Evolutionary conservation across 35 echinoderm and acorn worm species (phyloP), one percentile per base, ranked within the genome.

Genomic region (Lytechinus pictus): DNA sequence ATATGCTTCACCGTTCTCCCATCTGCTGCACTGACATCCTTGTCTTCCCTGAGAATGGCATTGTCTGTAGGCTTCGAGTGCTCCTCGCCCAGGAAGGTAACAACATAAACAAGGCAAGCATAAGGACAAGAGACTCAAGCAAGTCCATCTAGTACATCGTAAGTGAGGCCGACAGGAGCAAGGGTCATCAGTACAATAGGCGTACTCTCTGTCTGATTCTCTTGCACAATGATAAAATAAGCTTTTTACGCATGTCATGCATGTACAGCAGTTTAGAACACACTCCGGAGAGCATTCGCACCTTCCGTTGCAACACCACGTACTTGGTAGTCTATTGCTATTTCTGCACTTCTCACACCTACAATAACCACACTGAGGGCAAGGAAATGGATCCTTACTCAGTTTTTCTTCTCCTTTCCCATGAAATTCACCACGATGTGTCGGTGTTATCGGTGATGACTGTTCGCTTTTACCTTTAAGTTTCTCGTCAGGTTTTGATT

Each of bases 191-290:
- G 66, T 95, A 66, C 95, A 97, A 27, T 95, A 94, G 57, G 96
- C 96, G 95, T 98, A 94, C 54, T 98, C 97, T 55, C 56, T 56
- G 94, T 97, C 96, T 1, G 95, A 94, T 60, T 96, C 94, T 54
- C 96, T 96, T 60, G 97, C 96, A 94, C 96, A 97, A 72, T 98
- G 97, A 86, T 98, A 98, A 95, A 98, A 98, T 55, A 97, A 60
- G 87, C 95, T 94, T 91, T 97, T 94, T 52, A 98, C 97, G 61
- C 97, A 98, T 88, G 92, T 95, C 54, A 98, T 93, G 91, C 97
- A 98, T 10, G 97, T 97, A 94, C 97, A 98, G 91, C 87, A 88
- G 51, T 98, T 94, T 27, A 98, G 90, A 21, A 92, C 93, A 94
- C 94, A 96, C 57, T 98, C 95, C 13, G 97, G 95, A 14, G 97